Conservation (phyloP, 1,140 invertebrate genomes). For the Palaemon carinicauda region DNA sequence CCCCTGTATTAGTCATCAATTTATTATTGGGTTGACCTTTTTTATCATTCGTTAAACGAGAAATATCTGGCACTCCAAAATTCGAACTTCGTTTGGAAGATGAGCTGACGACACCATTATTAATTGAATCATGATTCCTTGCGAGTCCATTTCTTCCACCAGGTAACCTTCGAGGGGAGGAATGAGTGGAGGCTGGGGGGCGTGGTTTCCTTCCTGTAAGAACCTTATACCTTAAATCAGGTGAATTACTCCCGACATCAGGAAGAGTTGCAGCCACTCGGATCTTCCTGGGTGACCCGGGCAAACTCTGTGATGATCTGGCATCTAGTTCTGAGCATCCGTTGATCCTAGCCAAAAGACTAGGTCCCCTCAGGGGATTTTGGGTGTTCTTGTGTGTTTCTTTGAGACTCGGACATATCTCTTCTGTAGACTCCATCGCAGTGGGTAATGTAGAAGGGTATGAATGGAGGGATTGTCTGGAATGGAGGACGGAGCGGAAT, state of each 20-base stretch:
- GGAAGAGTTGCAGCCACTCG: constrained; percentile 55
- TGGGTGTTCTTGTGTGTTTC: neutral
- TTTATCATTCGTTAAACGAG: constrained; percentile 1
- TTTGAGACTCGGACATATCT: constrained; percentile 13
- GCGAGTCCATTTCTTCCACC: constrained; percentile 29
- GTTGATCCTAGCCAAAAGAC: constrained; percentile 51
- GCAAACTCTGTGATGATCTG: constrained; percentile 53
- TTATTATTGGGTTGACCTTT: constrained; percentile 17
- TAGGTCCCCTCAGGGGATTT: constrained; percentile 15
- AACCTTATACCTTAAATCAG: constrained; percentile 55
- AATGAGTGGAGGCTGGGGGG: constrained; percentile 39
- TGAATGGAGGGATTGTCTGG: constrained; percentile 56
- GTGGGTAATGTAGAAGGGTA: constrained; percentile 57
- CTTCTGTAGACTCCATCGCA: neutral
- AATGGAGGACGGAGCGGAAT: constrained; percentile 55
- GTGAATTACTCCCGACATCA: constrained; percentile 58
- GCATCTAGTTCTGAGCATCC: constrained; percentile 39
- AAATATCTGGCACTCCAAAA: neutral
- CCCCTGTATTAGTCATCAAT: neutral
- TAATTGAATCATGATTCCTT: neutral
- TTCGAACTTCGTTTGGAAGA: constrained; percentile 12
- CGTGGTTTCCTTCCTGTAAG: constrained; percentile 27
- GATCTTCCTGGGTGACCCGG: constrained; percentile 57
- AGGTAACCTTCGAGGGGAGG: constrained; percentile 34
- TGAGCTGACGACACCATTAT: constrained; percentile 18